Evolutionary conservation across 2,888 invertebrate genomes (phyloP).

Genomic region (Ferrisia virgata): DNA sequence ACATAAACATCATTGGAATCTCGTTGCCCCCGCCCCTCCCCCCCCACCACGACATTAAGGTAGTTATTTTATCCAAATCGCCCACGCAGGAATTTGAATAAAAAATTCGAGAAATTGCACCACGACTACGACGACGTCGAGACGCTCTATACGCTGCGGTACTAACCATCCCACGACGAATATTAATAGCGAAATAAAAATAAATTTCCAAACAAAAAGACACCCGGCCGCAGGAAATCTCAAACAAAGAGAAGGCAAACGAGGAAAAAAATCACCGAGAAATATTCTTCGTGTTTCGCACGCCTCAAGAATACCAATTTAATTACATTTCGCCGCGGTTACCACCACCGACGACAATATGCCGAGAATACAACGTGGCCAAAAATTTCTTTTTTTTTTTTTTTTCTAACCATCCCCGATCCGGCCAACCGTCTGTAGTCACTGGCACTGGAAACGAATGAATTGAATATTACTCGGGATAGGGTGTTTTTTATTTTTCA

Average conservation of each 20-base stretch:
- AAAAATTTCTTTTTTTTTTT: neutral
- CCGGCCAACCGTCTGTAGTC: no score
- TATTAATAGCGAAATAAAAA: neutral
- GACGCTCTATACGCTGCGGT: no score
- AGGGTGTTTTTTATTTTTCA: no score
- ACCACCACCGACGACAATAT: no score
- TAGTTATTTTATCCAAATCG: neutral
- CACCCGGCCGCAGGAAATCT: neutral
- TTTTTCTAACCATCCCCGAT: neutral
- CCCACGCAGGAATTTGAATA: neutral
- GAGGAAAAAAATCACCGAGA: neutral
- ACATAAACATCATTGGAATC: neutral
- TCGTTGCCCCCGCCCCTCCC: neutral
- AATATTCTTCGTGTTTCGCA: neutral
- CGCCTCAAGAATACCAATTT: neutral
- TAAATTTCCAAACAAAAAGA: neutral
- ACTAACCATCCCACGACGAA: neutral
- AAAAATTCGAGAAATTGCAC: neutral
- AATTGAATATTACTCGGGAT: no score
- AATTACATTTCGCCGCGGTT: constrained; percentile 10
- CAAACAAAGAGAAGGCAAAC: neutral
- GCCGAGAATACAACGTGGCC: constrained; percentile 1
- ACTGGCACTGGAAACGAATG: no score
- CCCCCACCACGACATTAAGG: no score
- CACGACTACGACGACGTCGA: no score